A percentile compares a stretch with the other conserved stretches of the same genome.
Evolutionary conservation across 2,113 vertebrate species (phyloP).

Genomic region (Lathamus discolor): DNA sequence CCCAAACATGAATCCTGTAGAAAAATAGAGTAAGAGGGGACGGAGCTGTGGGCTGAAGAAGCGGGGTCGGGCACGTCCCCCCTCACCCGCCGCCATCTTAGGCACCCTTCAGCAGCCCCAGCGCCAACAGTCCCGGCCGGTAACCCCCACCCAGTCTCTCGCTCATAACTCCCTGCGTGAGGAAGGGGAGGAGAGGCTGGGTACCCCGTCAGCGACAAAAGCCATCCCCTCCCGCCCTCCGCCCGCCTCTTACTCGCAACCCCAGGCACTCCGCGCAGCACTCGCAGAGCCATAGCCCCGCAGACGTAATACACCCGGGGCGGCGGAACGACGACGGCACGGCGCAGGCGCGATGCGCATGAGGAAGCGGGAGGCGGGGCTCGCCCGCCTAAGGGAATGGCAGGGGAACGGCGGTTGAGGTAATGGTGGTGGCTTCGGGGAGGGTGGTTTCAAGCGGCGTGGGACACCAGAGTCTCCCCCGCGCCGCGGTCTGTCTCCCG

Average conservation of each 20-base stretch:
- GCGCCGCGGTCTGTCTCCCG: not conserved
- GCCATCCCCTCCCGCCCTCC: not conserved
- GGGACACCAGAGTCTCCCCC: rapidly evolving
- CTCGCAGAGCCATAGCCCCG: not conserved
- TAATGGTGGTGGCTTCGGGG: rapidly evolving
- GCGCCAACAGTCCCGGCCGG: not conserved
- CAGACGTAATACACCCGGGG: no score
- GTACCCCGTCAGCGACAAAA: not conserved
- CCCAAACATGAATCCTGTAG: not conserved
- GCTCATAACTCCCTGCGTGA: not conserved
- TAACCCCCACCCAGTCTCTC: not conserved
- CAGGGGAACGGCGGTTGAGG: no score
- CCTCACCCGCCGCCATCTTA: not conserved
- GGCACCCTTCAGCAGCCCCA: not conserved
- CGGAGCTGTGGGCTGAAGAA: rapidly evolving
- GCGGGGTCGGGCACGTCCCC: rapidly evolving
- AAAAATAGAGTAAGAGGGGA: rapidly evolving
- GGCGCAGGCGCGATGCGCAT: not conserved
- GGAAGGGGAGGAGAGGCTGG: not conserved
- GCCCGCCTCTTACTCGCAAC: not conserved
- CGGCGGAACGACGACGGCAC: no score
- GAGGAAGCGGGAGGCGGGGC: no score
- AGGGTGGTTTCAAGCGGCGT: rapidly evolving
- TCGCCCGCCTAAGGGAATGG: not conserved
- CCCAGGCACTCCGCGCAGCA: not conserved